Evolutionary conservation across 2,113 vertebrate species (phyloP).

Genomic region (Phrynosoma platyrhinos): DNA sequence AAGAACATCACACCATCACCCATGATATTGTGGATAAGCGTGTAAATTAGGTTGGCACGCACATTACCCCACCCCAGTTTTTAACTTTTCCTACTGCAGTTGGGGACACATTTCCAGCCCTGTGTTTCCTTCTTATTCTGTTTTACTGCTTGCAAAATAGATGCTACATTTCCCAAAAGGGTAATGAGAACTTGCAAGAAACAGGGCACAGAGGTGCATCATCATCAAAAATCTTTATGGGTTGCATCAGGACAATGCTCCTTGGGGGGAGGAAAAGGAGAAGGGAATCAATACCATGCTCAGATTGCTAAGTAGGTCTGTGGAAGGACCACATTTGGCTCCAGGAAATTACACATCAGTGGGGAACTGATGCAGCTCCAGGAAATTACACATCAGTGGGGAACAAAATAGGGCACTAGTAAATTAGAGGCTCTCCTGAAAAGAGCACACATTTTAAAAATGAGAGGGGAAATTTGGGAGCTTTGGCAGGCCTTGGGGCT

Average conservation of each 20-base stretch:
- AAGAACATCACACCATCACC: background rate
- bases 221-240: background rate
- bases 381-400: background rate
- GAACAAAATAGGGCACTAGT: no score
- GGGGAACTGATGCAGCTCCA: no score
- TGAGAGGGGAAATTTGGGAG: background rate
- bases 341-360: background rate
- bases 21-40: background rate
- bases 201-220: background rate
- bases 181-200: background rate
- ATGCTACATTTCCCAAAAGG: background rate
- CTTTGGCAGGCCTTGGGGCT: no score
- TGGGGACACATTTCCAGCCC: background rate
- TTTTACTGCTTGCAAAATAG: background rate
- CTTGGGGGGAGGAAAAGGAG: background rate
- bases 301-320: background rate
- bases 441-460: no score
- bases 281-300: background rate
- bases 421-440: no score
- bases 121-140: background rate
- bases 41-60: no score
- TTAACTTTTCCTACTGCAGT: background rate
- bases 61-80: background rate
- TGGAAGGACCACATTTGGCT: background rate
- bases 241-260: background rate